Evolutionary conservation across 2,888 invertebrate species (phyloP).

Genomic region (Meteorus colon): DNA sequence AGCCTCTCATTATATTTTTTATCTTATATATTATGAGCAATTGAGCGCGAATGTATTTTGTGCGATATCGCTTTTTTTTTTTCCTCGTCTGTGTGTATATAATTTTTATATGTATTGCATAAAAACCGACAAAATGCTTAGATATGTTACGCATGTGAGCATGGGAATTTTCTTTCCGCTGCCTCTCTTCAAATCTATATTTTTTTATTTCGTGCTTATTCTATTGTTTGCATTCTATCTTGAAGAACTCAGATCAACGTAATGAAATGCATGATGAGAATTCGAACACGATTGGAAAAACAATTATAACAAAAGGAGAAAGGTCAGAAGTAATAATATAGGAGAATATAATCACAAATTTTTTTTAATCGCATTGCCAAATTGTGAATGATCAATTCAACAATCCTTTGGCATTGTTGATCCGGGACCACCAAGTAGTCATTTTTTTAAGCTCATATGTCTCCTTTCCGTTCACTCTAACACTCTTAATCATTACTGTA

Average conservation of each 20-base stretch:
- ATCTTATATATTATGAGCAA: slow-evolving; percentile 21
- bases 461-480: background rate
- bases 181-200: background rate
- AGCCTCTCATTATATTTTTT: background rate
- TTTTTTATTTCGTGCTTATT: background rate
- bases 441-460: background rate
- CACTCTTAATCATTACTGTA: background rate
- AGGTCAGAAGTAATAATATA: background rate
- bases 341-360: background rate
- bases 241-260: background rate
- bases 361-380: background rate
- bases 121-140: slow-evolving; percentile 18
- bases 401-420: slow-evolving; percentile 15
- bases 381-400: background rate
- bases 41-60: slow-evolving; percentile 31
- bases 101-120: slow-evolving; percentile 2
- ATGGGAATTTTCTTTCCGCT: slow-evolving; percentile 14
- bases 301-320: background rate
- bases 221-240: background rate
- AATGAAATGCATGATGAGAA: background rate
- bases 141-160: slow-evolving; percentile 38
- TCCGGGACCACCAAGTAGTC: slow-evolving; percentile 8
- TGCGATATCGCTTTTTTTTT: background rate
- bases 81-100: background rate
- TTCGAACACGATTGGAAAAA: background rate